Evolutionary conservation across 2,113 vertebrate genomes (phyloP).

Genomic region (Phocoena phocoena): DNA sequence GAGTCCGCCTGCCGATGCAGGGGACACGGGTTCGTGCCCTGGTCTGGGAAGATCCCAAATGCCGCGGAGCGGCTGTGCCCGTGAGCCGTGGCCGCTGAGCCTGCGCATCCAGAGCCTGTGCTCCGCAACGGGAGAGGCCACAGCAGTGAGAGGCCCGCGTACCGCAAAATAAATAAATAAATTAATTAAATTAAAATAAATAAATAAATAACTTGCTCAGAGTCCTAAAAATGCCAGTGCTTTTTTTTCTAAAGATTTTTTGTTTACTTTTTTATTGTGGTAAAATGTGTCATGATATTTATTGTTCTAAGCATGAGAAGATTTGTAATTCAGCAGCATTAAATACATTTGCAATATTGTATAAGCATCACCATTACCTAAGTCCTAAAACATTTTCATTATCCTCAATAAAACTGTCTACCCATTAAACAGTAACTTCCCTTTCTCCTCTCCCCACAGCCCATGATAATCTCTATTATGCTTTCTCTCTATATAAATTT

Average conservation of each 20-base stretch:
- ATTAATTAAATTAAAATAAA: no score
- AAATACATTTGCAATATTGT: not conserved
- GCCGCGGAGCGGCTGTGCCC: no score
- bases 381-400: not conserved
- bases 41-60: no score
- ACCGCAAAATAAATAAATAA: no score
- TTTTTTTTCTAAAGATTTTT: not conserved
- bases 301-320: not conserved
- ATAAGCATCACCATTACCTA: not conserved
- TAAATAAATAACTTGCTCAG: not conserved
- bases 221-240: not conserved
- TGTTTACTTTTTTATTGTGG: not conserved
- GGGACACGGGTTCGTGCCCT: no score
- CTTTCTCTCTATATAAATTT: not conserved
- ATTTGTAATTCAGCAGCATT: not conserved
- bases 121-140: no score
- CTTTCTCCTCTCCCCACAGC: accelerated
- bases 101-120: no score
- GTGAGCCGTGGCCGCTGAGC: no score
- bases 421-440: not conserved
- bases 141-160: no score
- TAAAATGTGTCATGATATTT: not conserved
- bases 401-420: not conserved
- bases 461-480: not conserved
- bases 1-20: no score